Base-by-base conservation (phyloP, 1,140 invertebrate species). In the Dolichoris vasculosae region DNA sequence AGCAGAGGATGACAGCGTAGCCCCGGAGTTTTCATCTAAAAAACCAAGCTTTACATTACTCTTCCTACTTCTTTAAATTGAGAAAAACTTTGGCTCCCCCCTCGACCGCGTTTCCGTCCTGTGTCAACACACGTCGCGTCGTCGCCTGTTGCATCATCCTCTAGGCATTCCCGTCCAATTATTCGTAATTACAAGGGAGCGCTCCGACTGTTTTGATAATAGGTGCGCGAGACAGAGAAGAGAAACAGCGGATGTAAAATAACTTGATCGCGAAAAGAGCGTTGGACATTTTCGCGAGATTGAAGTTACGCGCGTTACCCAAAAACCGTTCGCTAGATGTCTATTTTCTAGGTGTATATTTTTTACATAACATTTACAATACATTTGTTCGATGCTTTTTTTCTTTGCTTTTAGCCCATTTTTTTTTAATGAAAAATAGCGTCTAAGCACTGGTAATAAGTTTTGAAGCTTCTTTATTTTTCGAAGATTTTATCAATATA, bases 171-270 rank as follows among this genome's bases (percentile, higher is more conserved):
- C 88, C 86, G 83, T 88, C 88, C 90, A 90, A 91, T 91, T 90
- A 91, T 90, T 90, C 88, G 87, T 89, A 90, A 90, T 90, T 90
- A 89, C 88, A 87, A 84, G 23, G 85, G 82, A 86, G 87, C 87
- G 88, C 77, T 84, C 78, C 77, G 84, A 84, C 86, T 85, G 82
- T 87, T 87, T 87, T 87, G 85, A 87, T 88, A 87, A 88, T 88
- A 87, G 86, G 83, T 73, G 77, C 69, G 79, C 77, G 26, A 51
- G 30, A 30, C 48, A 55, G 78, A 8, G 78, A 43, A 43, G 55
- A 32, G 73, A 26, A 76, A 87, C 64, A 86, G 85, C 59, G 83
- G 75, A 67, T 78, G 71, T 83, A 75, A 86, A 86, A 83, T 83
- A 40, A 86, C 71, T 63, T 43, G n/a, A 35, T 48, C 11, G 6